These are phyloP conservation scores for Chaetodon trifasciatus DNA, from an alignment of 2,797 vertebrate species.

Conservation along the genomic window DNA sequence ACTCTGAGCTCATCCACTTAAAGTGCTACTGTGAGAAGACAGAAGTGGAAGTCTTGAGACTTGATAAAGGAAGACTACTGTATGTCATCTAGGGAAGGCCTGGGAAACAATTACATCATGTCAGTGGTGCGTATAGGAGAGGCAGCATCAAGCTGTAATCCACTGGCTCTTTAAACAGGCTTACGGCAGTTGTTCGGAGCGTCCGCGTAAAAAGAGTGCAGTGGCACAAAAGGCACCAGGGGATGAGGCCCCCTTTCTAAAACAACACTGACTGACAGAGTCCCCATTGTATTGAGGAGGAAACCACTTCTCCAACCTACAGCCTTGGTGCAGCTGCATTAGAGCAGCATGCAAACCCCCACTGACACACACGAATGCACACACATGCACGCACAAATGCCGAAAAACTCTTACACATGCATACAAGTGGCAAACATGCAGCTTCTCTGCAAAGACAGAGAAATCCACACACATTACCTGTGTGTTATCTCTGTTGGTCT, in stretches of 20 bases:
- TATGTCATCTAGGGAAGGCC: neutral
- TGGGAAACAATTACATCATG: constrained; percentile 37
- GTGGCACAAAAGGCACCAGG: constrained; percentile 79
- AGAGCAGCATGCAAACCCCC: constrained; percentile 60
- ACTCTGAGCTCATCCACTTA: constrained; percentile 25
- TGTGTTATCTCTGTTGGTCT: neutral
- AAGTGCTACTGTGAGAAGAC: constrained; percentile 10
- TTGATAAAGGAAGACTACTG: neutral
- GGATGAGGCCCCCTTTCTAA: constrained; percentile 82
- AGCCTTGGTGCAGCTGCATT: constrained; percentile 76
- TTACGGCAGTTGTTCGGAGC: constrained; percentile 48
- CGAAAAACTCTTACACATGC: constrained; percentile 22
- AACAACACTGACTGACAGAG: constrained; percentile 86
- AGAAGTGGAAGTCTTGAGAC: constrained; percentile 26
- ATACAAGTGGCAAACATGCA: constrained; percentile 43
- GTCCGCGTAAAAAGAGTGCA: constrained; percentile 47
- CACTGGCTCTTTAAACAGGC: constrained; percentile 42
- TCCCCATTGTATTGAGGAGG: constrained; percentile 83
- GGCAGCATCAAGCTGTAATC: constrained; percentile 33
- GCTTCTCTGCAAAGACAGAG: constrained; percentile 27
- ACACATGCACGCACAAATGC: constrained; percentile 15
- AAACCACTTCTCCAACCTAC: constrained; percentile 78
- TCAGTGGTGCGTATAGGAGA: neutral
- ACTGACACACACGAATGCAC: constrained; percentile 40
- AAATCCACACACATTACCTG: neutral